A percentile compares a stretch with the other conserved stretches of the same genome.
Evolutionary conservation across 2,888 invertebrate species (phyloP).

Genomic region (Tiliacea aurago): DNA sequence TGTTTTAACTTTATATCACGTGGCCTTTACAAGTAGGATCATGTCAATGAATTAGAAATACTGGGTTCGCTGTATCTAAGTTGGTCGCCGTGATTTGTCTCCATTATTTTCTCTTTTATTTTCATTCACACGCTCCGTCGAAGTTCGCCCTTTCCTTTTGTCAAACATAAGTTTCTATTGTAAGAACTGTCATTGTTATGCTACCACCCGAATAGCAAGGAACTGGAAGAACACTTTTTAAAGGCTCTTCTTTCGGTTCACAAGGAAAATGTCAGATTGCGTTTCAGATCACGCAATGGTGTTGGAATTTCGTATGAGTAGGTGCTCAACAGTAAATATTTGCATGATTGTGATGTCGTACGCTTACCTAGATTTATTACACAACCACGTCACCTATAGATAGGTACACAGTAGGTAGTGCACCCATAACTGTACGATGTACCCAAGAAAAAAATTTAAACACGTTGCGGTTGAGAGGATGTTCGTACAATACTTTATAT

Average conservation of each 20-base stretch:
- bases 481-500: conserved; percentile 56
- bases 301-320: conserved; percentile 57
- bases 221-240: conserved; percentile 67
- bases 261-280: conserved; percentile 52
- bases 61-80: conserved; percentile 60
- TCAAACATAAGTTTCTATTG: conserved; percentile 83
- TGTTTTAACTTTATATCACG: too few species aligned
- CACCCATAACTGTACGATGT: background rate
- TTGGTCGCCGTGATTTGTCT: conserved; percentile 75
- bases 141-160: conserved; percentile 79
- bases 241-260: conserved; percentile 64
- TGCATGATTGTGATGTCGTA: conserved; percentile 28
- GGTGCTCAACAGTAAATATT: conserved; percentile 41
- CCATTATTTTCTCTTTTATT: conserved; percentile 78
- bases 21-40: conserved; percentile 1
- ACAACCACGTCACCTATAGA: background rate
- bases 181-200: conserved; percentile 82
- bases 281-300: conserved; percentile 56
- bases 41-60: conserved; percentile 53
- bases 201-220: conserved; percentile 73
- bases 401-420: background rate
- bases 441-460: conserved; percentile 5
- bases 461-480: conserved; percentile 51
- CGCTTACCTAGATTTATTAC: conserved; percentile 24
- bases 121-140: conserved; percentile 80